Evolutionary conservation across 1,140 invertebrate genomes (phyloP).

Genomic region (Drosophila elegans): DNA sequence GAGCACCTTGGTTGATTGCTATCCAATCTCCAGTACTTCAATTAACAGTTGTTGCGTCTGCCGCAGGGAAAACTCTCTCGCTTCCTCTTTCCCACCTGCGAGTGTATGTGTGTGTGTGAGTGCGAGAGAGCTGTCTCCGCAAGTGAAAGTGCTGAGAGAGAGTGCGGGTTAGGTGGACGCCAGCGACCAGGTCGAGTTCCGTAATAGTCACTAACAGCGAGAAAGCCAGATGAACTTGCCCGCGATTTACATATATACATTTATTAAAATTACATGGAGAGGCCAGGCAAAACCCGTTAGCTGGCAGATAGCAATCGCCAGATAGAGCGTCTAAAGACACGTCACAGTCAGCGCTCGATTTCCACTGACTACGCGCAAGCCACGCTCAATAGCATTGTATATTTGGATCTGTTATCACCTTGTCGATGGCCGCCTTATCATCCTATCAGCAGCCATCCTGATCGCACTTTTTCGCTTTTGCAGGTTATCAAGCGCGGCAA

Average conservation of each 20-base stretch:
- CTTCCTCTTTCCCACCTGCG: conserved; percentile 5
- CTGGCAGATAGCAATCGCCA: conserved; percentile 34
- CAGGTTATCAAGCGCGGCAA: conserved; percentile 97
- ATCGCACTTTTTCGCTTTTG: conserved; percentile 11
- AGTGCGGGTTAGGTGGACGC: conserved; percentile 40
- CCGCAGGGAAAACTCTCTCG: conserved; percentile 27
- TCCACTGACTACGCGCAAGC: conserved; percentile 58
- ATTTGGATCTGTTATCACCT: conserved; percentile 58
- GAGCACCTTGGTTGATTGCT: conserved; percentile 1
- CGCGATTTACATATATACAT: conserved; percentile 3
- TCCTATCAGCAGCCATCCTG: conserved; percentile 17
- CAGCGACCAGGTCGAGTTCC: conserved; percentile 57
- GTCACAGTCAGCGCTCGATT: conserved; percentile 55
- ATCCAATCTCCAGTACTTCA: conserved; percentile 25
- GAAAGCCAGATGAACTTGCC: conserved; percentile 28
- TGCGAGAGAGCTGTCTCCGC: conserved; percentile 40
- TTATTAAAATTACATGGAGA: conserved; percentile 62
- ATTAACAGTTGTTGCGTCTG: conserved; percentile 65
- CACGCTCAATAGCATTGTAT: conserved; percentile 62
- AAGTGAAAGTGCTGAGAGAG: conserved; percentile 77
- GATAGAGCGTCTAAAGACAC: conserved; percentile 65
- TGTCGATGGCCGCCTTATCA: conserved; percentile 26
- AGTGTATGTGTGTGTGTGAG: conserved; percentile 5
- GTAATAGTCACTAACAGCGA: conserved; percentile 50
- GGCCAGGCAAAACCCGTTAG: conserved; percentile 67